phyloP scores from a whole-genome alignment of 1,140 invertebrate species.

The Drosophila bocqueti region DNA sequence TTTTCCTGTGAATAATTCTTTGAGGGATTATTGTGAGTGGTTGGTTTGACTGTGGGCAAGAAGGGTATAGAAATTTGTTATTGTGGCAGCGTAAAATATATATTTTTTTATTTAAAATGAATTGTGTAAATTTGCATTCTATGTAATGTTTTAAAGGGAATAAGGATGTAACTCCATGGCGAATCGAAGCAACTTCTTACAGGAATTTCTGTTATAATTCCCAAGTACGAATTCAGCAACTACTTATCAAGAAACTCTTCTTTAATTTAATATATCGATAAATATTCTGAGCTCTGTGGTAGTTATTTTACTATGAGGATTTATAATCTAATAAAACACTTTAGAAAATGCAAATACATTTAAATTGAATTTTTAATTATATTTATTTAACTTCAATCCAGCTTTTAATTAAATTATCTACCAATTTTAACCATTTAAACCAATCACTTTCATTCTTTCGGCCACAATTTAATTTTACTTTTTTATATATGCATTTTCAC shows the following conservation, averaged over 20 bases:
- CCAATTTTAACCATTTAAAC: background rate
- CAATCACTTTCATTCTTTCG: background rate
- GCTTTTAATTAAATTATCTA: background rate
- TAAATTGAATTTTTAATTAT: background rate
- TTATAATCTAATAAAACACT: background rate
- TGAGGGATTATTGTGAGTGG: slow-evolving; percentile 9
- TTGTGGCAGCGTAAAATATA: background rate
- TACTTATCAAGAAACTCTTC: background rate
- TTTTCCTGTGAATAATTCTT: slow-evolving; percentile 2
- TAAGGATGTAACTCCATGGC: no score
- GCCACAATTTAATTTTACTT: background rate
- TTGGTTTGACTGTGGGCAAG: background rate
- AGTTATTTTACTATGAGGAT: background rate
- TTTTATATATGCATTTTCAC: background rate
- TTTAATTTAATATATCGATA: background rate
- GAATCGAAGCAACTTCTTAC: no score
- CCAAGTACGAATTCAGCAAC: background rate
- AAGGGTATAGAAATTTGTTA: background rate
- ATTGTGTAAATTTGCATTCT: background rate
- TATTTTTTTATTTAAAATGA: background rate
- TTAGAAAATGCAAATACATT: background rate
- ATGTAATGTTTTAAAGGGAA: background rate
- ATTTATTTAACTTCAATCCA: background rate
- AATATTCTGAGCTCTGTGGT: background rate
- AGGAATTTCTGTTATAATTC: background rate